These are phyloP conservation scores for Drosophila athabasca DNA, from an alignment of 1,140 invertebrate species.

Conservation along the genomic window DNA sequence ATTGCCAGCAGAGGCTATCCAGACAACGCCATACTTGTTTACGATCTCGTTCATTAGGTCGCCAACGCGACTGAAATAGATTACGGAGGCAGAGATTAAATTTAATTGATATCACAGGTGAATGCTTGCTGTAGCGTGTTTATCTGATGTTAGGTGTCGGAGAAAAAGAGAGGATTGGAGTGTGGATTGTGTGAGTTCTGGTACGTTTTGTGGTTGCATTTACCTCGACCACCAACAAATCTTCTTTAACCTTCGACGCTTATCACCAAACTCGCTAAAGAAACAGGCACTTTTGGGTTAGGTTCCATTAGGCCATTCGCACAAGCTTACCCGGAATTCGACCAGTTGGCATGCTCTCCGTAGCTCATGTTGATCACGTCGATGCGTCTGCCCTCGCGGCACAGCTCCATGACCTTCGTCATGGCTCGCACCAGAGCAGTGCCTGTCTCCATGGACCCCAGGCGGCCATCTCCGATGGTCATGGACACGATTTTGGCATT, in stretches of 20 bases:
- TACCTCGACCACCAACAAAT: slow-evolving; percentile 35
- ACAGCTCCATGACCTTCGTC: slow-evolving; percentile 92
- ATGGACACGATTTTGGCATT: slow-evolving; percentile 98
- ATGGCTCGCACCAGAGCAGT: slow-evolving; percentile 95
- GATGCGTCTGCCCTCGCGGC: slow-evolving; percentile 86
- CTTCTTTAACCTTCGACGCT: slow-evolving; percentile 42
- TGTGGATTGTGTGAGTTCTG: slow-evolving; percentile 33
- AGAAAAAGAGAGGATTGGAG: slow-evolving; percentile 46
- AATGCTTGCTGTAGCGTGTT: not conserved
- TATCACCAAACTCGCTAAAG: slow-evolving; percentile 40
- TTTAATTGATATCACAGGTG: not conserved
- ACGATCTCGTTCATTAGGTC: slow-evolving; percentile 95
- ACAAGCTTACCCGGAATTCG: slow-evolving; percentile 90
- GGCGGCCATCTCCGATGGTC: slow-evolving; percentile 94
- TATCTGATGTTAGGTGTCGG: slow-evolving; percentile 21
- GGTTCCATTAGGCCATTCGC: slow-evolving; percentile 13
- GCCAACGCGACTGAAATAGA: slow-evolving; percentile 88
- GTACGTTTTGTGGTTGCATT: slow-evolving; percentile 13
- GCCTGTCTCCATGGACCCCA: slow-evolving; percentile 98
- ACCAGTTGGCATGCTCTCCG: slow-evolving; percentile 96
- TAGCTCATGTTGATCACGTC: slow-evolving; percentile 99
- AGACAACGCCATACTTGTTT: slow-evolving; percentile 95
- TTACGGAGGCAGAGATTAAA: not conserved
- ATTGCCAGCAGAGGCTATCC: slow-evolving; percentile 97
- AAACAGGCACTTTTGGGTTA: slow-evolving; percentile 12